Base-by-base conservation (phyloP, 2,797 vertebrate species). In the Psittacula derbiana region DNA sequence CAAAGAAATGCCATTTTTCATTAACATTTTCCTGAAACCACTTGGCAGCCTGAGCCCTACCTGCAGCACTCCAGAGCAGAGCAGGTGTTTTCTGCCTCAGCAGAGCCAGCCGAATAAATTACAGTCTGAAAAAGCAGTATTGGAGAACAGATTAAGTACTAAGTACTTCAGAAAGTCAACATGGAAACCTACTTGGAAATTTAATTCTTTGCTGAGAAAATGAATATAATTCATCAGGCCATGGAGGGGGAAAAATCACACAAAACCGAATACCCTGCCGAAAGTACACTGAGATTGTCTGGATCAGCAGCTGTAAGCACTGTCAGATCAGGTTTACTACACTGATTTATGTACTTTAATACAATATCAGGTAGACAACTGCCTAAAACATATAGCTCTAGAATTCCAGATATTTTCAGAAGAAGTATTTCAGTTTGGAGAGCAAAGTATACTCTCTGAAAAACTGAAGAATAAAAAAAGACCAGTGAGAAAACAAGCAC, bases 1-100 rank as follows among this genome's bases (percentile, higher is more conserved):
- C 61, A 86, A 49, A 86, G 72, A 87, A 93, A 80, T 8, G 16
- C 36, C 79, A 69, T 58, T 93, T 94, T 93, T 65, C 87, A 83
- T 78, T 86, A 50, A 53, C 5, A 8, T 88, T 85, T 93, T 89
- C 66, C 79, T 74, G 57, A 83, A 92, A 40, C 11, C 7, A 30
- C 71, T 40, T 85, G 65, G 65, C 78, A 79, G 30, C 70, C 17
- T 64, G 41, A 91, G 47, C 30, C 64, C 67, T 61, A 89, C 52
- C 65, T 87, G 64, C 47, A 86, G 52, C 53, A 60, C 30, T 78
- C 10, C 4, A 72, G 49, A 94, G 50, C 58, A 92, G 53, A 91
- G 62, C 75, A 91, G 93, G 30, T 91, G 58, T 38, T 43, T 92
- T 93, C 75, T 78, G 43, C 75, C 72, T 74, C 76, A 83, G 3